Evolutionary conservation across 1,140 invertebrate genomes (phyloP), one percentile per base, ranked within the genome.

Genomic region (Micrasema minimum): DNA sequence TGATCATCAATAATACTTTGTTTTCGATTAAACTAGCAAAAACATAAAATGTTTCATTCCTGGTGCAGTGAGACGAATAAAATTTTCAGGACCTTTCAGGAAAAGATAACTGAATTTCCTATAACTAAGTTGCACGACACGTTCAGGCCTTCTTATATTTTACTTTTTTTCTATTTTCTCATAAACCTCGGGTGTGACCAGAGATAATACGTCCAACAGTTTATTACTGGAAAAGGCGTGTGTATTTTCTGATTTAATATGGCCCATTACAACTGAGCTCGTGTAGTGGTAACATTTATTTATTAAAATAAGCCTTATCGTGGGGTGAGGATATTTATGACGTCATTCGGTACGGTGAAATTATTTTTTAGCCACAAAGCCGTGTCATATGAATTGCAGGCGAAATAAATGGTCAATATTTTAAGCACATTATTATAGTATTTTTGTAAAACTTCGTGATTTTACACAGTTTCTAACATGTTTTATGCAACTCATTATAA

Each of bases 131-230:
- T 55, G 26, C 53, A 16, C 23, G 26, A 57, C 53, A 12, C 37
- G n/a, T 35, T 57, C 31, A 31, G 53, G 53, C 53, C 31, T 57
- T 35, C 14, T 57, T 10, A 6, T 37, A n/a, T 37, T 10, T 37
- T 57, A 37, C 20, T 10, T 37, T 35, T 51, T 57, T 57, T 35
- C 53, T 31, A 57, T 57, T 57, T 57, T 62, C 43, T 62, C 59
- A 23, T 62, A 62, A 45, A 62, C 38, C 59, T 46, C 43, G 43
- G 38, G 37, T 62, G 59, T 43, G 59, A 62, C 59, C 59, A n/a
- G 23, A 43, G 38, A 62, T 62, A 62, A 62, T 62, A 43, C 59
- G 26, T 46, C 59, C 18, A 16, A 11, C 59, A 62, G 59, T 62
- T 62, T 62, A 62, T 62, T 62, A 46, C 59, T 43, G 18, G 59